Base-by-base conservation (phyloP, 2,888 invertebrate genomes). In the Gerris lacustris region DNA sequence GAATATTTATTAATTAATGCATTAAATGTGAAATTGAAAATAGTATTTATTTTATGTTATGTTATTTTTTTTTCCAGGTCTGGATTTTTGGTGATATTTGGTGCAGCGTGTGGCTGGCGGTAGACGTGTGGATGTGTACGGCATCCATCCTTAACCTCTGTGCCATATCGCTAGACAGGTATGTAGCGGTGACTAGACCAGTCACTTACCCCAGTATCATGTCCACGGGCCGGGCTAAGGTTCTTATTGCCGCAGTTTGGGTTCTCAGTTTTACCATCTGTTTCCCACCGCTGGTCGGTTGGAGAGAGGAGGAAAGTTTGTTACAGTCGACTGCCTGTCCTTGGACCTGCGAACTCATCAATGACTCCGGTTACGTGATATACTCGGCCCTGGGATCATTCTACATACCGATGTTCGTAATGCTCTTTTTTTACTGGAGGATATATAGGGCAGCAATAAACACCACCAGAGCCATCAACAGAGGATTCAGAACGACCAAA, bases 41-140 rank as follows among this genome's bases (percentile, higher is more conserved):
- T 4, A 2, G 31, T 2, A 31, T 31, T 31, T 31, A 4, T 31
- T 31, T 31, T 31, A 2, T 31, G 31, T 31, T n/a, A n/a, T n/a
- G n/a, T n/a, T n/a, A n/a, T n/a, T n/a, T 15, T 64, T 64, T 72
- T 72, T 80, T 81, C 63, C 84, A 94, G 89, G 89, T 94, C 79
- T 98, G 98, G 98, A 92, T 96, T 77, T 98, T 96, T 80, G 96
- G 97, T 68, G 90, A 91, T 80, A 85, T 94, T 66, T 96, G 96
- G 94, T 98, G 97, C 82, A 91, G 92, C 73, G 88, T 95, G 75
- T 98, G 97, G 97, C 84, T 98, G 74, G 96, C 97, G 0, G 88
- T 96, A 71, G 98, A 98, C 82, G 97, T 98, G 11, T 96, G 96
- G 94, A 92, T 97, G 91, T 97, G 96, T 83, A 98, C 98, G 0